Percentiles rank a stretch among this genome's conserved stretches.
phyloP scores from a whole-genome alignment of 2,888 invertebrate species.

The Eucera pruinosa region DNA sequence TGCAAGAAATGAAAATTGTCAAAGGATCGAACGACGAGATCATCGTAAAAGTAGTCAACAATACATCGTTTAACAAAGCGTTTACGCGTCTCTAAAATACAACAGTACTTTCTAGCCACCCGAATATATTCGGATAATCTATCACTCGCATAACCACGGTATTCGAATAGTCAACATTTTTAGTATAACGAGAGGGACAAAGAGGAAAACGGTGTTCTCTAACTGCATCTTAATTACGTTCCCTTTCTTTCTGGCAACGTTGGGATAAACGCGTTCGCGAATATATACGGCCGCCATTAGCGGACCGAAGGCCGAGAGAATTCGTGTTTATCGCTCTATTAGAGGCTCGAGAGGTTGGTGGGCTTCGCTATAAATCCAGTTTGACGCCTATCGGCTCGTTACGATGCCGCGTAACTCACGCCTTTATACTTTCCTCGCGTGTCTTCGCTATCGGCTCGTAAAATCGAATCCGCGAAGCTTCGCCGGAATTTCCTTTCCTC shows the following conservation, averaged over 20 bases:
- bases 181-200: too few species aligned
- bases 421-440: conserved; percentile 41
- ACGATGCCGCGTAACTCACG: conserved; percentile 25
- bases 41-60: too few species aligned
- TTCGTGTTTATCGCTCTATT: conserved; percentile 60
- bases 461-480: conserved; percentile 32
- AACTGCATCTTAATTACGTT: conserved; percentile 43
- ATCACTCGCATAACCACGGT: too few species aligned
- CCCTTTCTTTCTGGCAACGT: conserved; percentile 1
- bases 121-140: too few species aligned
- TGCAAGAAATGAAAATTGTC: too few species aligned
- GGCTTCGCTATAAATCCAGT: conserved; percentile 39
- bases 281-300: conserved; percentile 34
- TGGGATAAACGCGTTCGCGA: conserved; percentile 4
- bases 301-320: conserved; percentile 25
- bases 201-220: background rate
- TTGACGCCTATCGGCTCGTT: conserved; percentile 44
- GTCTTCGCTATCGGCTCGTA: conserved; percentile 43
- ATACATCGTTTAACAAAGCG: too few species aligned
- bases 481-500: background rate
- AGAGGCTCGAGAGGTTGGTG: conserved; percentile 8
- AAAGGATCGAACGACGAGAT: too few species aligned
- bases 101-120: too few species aligned
- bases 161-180: too few species aligned
- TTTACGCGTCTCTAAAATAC: too few species aligned